Base-by-base conservation (phyloP, 2,888 invertebrate species). In the Adelphocoris suturalis region DNA sequence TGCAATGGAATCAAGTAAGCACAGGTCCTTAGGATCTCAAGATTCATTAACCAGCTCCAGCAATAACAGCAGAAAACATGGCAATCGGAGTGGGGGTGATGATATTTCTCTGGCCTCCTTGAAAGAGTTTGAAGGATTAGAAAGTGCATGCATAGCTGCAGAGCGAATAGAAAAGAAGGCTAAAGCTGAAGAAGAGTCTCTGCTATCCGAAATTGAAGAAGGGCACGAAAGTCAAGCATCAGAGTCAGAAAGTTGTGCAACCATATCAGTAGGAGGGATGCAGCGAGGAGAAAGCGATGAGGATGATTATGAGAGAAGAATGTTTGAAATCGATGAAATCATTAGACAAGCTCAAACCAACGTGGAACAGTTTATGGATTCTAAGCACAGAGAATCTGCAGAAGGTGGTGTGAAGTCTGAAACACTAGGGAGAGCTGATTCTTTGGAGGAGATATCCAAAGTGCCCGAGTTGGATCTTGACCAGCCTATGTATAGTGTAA, bases 81-180 rank as follows among this genome's bases (percentile, higher is more conserved):
- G 91, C 86, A 92, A 90, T 86, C 96, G 96, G 92, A 96, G 96
- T 92, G 95, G 95, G 2, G 96, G 97, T 0, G 98, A 98, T 93
- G 98, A 98, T 93, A 94, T 97, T 78, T 98, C 98, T 1, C 94
- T 97, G 47, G 97, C 97, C 11, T 98, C 98, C 75, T 94, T 98
- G 28, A 97, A 97, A 93, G 98, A 99, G 93, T 98, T 98, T 93
- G 98, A 99, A 94, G 97, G 97, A 0, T 93, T 98, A 0, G 98
- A 99, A 94, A 96, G 96, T 91, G 98, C 98, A 28, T 97, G 98
- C 92, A 95, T 97, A 80, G 97, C 97, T 93, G 97, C 97, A 0
- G 96, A 97, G 91, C 95, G 96, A 92, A 96, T 97, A 86, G 98
- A 98, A 94, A 95, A 96, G 80, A 95, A 96, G 91, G 97, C 97